Evolutionary conservation across 2,888 invertebrate species (phyloP).

Genomic region (Scrobipalpa costella): DNA sequence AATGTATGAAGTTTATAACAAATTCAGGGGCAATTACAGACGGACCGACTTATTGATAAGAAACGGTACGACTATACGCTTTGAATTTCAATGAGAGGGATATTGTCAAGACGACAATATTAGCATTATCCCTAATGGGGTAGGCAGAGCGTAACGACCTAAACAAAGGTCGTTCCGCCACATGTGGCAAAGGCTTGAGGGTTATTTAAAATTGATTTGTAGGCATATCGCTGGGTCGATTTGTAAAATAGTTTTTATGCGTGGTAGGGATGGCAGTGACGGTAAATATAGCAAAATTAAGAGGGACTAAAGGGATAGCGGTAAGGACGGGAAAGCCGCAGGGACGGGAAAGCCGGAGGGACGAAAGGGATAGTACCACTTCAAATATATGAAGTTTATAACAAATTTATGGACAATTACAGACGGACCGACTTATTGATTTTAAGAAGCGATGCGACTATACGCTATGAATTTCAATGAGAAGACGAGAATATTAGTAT

Average conservation of each 20-base stretch:
- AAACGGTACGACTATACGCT: background rate
- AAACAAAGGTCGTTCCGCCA: too few relatives aligned
- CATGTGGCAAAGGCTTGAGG: too few relatives aligned
- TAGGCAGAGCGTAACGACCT: too few relatives aligned
- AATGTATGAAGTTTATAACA: constrained; percentile 16
- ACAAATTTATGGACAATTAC: constrained; percentile 22
- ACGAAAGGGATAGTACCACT: background rate
- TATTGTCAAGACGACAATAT: background rate
- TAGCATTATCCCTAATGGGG: too few relatives aligned
- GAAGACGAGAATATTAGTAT: background rate
- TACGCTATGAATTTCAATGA: constrained; percentile 18
- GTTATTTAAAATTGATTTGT: too few relatives aligned
- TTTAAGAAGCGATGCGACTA: background rate
- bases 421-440: constrained; percentile 15
- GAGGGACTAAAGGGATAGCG: too few relatives aligned
- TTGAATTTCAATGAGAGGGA: constrained; percentile 16
- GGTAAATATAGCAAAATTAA: too few relatives aligned
- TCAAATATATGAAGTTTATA: constrained; percentile 11
- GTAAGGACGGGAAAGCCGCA: too few relatives aligned
- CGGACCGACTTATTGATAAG: constrained; percentile 18
- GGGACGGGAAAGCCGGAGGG: too few relatives aligned
- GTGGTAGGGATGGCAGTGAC: too few relatives aligned
- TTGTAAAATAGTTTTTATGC: too few relatives aligned
- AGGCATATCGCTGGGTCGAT: too few relatives aligned
- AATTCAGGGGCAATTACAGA: constrained; percentile 21